These are phyloP conservation scores for Drosophila emarginata DNA, from an alignment of 2,888 invertebrate genomes.

Conservation along the genomic window DNA sequence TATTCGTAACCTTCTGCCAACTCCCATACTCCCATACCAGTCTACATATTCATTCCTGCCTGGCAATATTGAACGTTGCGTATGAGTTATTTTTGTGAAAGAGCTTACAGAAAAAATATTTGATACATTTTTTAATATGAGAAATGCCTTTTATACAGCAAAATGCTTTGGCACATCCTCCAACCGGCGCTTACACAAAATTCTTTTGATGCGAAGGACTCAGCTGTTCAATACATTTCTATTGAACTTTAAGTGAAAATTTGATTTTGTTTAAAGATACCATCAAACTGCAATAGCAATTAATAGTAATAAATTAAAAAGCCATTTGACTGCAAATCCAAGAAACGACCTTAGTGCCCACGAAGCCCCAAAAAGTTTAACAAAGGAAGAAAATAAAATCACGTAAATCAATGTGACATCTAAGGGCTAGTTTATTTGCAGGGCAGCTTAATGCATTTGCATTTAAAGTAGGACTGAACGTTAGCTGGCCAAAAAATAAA, in stretches of 20 bases:
- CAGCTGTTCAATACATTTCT: constrained; percentile 28
- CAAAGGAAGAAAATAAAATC: constrained; percentile 34
- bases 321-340: constrained; percentile 60
- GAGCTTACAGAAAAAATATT: constrained; percentile 66
- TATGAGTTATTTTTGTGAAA: constrained; percentile 57
- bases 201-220: constrained; percentile 49
- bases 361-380: constrained; percentile 42
- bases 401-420: constrained; percentile 75
- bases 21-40: background rate
- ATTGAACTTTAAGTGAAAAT: constrained; percentile 47
- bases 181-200: constrained; percentile 32
- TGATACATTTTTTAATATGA: constrained; percentile 73
- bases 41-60: constrained; percentile 9
- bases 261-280: constrained; percentile 25
- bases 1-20: background rate
- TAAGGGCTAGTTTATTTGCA: background rate
- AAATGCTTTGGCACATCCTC: constrained; percentile 46
- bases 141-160: constrained; percentile 51
- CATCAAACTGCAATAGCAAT: constrained; percentile 46
- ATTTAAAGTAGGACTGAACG: background rate
- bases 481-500: background rate
- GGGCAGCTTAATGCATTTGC: constrained; percentile 6
- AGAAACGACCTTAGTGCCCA: too few species aligned
- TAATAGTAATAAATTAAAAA: constrained; percentile 66
- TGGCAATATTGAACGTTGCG: constrained; percentile 74